Base-by-base conservation (phyloP, 2,888 invertebrate species). In the Anoncus sp. region DNA sequence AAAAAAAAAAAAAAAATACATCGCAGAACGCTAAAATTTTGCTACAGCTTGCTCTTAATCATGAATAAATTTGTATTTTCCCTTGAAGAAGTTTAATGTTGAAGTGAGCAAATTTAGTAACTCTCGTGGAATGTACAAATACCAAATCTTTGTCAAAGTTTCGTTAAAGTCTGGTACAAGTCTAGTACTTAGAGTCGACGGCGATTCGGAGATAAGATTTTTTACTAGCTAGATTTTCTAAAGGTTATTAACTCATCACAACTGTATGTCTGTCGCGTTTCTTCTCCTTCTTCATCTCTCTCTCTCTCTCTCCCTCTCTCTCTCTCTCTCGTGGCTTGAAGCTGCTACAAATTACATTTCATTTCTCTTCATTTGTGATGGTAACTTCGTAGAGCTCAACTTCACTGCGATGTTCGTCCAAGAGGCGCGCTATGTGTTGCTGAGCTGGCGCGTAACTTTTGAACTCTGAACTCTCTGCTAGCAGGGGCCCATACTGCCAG, bases 361-460 rank as follows among this genome's bases (percentile, higher is more conserved):
- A 79, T 79, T 79, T 79, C 78, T 79, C 78, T 79, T 79, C 78
- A 79, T 79, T 79, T 75, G 75, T 57, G 72, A 79, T 63, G 78
- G 71, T 79, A 79, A 79, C 78, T 79, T 72, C 63, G 78, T 67
- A 72, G 71, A 79, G 78, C 71, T 79, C 69, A 79, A 79, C 78
- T 79, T 72, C 62, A 57, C 78, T 67, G 49, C 78, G 75, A 66
- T 66, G 70, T 75, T 67, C 75, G 31, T 57, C 43, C 31, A 59
- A 47, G 12, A 66, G 57, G 14, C 57, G 14, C 10, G 22, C 43
- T 49, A 38, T 71, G 75, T 63, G 71, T 67, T 75, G 78, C 78
- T 79, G 75, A 79, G 78, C 78, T 75, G 57, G 71, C 78, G 78
- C 62, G 71, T 72, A 79, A 79, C 78, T 79, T 79, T 75, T 63